Percentiles rank a stretch among this genome's conserved stretches.
Evolutionary conservation across 2,797 vertebrate species (phyloP).

Genomic region (Bovichtus diacanthus): DNA sequence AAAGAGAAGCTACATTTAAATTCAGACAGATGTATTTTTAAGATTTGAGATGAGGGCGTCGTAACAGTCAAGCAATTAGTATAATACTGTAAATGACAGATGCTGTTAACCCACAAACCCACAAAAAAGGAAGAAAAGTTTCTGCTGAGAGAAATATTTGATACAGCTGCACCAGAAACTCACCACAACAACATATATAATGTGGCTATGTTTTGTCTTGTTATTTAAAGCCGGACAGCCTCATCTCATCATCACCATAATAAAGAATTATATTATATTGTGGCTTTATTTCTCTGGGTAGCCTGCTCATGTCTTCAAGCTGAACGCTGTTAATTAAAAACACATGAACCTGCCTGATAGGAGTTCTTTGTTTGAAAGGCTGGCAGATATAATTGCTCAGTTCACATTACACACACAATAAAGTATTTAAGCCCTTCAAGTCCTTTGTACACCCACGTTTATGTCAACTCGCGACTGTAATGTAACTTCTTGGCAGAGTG

Average conservation of each 20-base stretch:
- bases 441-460: constrained; percentile 82
- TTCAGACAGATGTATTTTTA: constrained; percentile 73
- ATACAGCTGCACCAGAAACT: constrained; percentile 27
- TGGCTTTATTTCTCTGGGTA: constrained; percentile 50
- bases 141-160: constrained; percentile 38
- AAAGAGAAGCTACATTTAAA: constrained; percentile 61
- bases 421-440: constrained; percentile 82
- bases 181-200: constrained; percentile 35
- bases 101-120: constrained; percentile 62
- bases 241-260: constrained; percentile 15
- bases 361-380: constrained; percentile 81
- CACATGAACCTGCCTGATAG: constrained; percentile 80
- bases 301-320: constrained; percentile 64
- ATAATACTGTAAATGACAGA: constrained; percentile 63
- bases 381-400: constrained; percentile 82
- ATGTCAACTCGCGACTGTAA: constrained; percentile 79
- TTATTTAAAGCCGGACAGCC: constrained; percentile 1
- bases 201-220: constrained; percentile 9
- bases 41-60: constrained; percentile 48
- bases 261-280: constrained; percentile 33
- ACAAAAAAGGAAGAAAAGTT: constrained; percentile 31
- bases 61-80: constrained; percentile 57
- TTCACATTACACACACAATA: constrained; percentile 84
- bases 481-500: constrained; percentile 79
- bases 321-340: constrained; percentile 80